Conservation (phyloP, 2,797 vertebrate genomes). For the Notamacropus eugenii region DNA sequence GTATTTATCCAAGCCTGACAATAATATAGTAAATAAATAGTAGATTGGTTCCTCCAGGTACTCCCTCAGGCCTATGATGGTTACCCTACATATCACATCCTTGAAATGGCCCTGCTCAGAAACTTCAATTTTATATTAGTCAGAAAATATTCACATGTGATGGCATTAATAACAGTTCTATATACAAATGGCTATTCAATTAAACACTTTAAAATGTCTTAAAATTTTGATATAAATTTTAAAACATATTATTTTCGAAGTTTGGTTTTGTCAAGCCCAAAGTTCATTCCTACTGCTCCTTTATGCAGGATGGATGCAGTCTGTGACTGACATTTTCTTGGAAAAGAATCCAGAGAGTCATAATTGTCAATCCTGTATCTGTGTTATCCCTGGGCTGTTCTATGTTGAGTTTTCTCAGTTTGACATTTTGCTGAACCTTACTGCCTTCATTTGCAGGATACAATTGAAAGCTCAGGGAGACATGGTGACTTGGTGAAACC, state of each 20-base stretch:
- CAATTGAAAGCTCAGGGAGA: conserved; percentile 55
- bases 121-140: neutral
- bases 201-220: neutral
- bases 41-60: neutral
- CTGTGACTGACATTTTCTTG: conserved; percentile 52
- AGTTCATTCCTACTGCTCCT: neutral
- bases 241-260: neutral
- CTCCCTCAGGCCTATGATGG: neutral
- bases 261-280: neutral
- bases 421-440: conserved; percentile 70
- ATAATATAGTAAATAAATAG: neutral
- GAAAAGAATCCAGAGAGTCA: conserved; percentile 53
- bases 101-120: neutral
- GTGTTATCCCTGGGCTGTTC: conserved; percentile 35
- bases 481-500: conserved; percentile 47
- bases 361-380: conserved; percentile 56
- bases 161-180: too few relatives aligned
- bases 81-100: neutral
- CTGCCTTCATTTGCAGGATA: conserved; percentile 53
- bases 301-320: neutral
- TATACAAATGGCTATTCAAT: too few relatives aligned
- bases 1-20: too few relatives aligned
- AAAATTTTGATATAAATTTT: neutral
- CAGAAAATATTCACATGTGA: neutral
- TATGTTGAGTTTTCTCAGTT: conserved; percentile 53